phyloP scores from a whole-genome alignment of 2,888 invertebrate genomes.

The Hypselothyrea guttata region DNA sequence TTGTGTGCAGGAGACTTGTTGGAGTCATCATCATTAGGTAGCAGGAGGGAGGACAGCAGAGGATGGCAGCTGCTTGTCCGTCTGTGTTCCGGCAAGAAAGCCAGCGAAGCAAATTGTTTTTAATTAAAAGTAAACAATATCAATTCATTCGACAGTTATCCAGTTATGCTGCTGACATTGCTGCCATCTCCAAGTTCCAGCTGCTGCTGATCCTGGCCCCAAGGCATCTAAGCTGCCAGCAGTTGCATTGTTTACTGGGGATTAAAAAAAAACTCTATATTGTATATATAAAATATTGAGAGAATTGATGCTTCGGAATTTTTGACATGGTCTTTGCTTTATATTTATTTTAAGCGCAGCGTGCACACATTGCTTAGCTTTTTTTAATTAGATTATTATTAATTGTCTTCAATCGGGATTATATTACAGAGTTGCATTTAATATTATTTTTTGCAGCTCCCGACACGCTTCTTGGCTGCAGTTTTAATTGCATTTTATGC shows the following conservation, averaged over 20 bases:
- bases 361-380: conserved; percentile 43
- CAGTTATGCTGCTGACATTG: conserved; percentile 69
- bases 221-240: conserved; percentile 32
- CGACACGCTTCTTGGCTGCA: conserved; percentile 21
- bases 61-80: background rate
- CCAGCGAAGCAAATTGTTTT: conserved; percentile 77
- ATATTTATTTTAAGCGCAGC: conserved; percentile 24
- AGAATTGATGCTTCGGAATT: conserved; percentile 5
- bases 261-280: conserved; percentile 57
- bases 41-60: background rate
- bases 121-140: conserved; percentile 77
- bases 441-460: conserved; percentile 26
- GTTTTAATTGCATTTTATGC: conserved; percentile 17
- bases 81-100: conserved; percentile 55
- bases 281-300: conserved; percentile 26
- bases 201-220: conserved; percentile 4
- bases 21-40: conserved; percentile 23
- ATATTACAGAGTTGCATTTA: conserved; percentile 24
- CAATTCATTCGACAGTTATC: conserved; percentile 77
- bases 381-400: conserved; percentile 55
- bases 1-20: background rate
- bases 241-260: conserved; percentile 57
- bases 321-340: conserved; percentile 47
- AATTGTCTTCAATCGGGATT: conserved; percentile 60
- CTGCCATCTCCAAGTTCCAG: conserved; percentile 11